These are phyloP conservation scores for Tangara arthus DNA, from an alignment of 2,797 vertebrate species.

Conservation along the genomic window DNA sequence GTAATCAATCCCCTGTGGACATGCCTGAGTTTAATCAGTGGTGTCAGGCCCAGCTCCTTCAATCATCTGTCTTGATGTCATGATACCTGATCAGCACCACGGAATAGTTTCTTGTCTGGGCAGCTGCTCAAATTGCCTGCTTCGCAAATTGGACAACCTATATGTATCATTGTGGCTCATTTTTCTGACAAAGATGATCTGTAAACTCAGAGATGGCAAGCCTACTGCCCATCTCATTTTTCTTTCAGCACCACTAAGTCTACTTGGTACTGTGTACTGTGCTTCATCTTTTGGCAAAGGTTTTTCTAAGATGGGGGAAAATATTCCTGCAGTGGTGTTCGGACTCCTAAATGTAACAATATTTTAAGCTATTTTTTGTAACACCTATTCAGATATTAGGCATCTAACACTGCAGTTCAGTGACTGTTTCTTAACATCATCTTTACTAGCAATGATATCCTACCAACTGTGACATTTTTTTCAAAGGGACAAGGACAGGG, in stretches of 20 bases:
- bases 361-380: background rate
- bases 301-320: background rate
- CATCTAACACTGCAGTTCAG: background rate
- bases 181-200: background rate
- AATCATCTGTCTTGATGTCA: background rate
- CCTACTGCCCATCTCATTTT: background rate
- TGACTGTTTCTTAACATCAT: background rate
- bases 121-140: background rate
- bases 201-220: background rate
- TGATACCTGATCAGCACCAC: background rate
- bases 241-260: background rate
- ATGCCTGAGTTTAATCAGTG: background rate
- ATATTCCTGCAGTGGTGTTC: background rate
- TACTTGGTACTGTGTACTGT: background rate
- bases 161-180: background rate
- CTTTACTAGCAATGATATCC: background rate
- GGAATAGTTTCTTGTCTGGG: background rate
- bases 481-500: background rate
- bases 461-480: background rate
- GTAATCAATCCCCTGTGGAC: background rate
- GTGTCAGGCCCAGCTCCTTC: background rate
- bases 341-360: background rate
- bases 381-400: background rate
- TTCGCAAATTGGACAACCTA: background rate
- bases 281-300: background rate